phyloP scores from a whole-genome alignment of 2,888 invertebrate species.

The Diaperis boleti region DNA sequence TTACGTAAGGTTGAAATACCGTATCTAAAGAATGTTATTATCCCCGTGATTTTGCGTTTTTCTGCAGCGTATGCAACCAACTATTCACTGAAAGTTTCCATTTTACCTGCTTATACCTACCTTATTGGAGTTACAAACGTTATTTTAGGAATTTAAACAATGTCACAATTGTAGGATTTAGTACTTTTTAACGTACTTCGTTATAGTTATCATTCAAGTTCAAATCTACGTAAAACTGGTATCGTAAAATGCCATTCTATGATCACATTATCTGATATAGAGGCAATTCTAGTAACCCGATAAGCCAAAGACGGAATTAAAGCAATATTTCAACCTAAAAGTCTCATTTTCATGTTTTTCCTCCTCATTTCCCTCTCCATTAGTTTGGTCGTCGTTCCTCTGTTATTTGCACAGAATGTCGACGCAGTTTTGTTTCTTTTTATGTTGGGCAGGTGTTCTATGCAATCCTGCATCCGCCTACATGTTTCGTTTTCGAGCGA shows the following conservation, averaged over 20 bases:
- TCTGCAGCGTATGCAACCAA: too few species aligned
- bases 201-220: too few species aligned
- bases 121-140: too few species aligned
- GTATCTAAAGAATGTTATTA: too few species aligned
- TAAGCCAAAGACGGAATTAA: constrained; percentile 18
- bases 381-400: constrained; percentile 1
- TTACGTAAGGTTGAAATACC: too few species aligned
- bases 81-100: too few species aligned
- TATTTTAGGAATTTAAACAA: too few species aligned
- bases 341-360: constrained; percentile 19
- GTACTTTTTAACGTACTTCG: too few species aligned
- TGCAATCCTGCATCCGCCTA: not conserved
- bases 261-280: constrained; percentile 13
- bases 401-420: not conserved
- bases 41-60: too few species aligned
- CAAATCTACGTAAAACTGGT: not conserved
- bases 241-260: constrained; percentile 7
- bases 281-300: constrained; percentile 5
- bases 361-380: not conserved
- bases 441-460: constrained; percentile 1
- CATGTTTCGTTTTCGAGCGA: not conserved
- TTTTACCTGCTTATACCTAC: too few species aligned
- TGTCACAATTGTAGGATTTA: too few species aligned
- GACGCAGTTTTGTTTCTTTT: not conserved
- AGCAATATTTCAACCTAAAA: constrained; percentile 19